These are phyloP conservation scores for Proteles cristata DNA, from an alignment of 2,113 vertebrate species.

Conservation along the genomic window DNA sequence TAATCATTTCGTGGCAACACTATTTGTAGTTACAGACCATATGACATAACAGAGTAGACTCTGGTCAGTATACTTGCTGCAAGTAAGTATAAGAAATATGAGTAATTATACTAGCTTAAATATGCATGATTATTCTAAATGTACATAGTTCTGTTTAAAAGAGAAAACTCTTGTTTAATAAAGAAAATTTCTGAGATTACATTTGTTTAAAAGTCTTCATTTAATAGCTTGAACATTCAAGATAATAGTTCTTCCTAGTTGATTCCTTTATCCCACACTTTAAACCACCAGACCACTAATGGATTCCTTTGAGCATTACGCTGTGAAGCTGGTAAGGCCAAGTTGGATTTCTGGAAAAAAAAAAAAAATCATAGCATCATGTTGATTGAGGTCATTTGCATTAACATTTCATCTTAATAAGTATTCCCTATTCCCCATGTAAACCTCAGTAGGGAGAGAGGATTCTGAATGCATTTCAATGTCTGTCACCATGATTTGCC, in stretches of 20 bases:
- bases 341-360: constrained; percentile 50
- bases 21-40: neutral
- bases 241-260: constrained; percentile 35
- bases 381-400: constrained; percentile 75
- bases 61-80: neutral
- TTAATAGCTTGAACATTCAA: neutral
- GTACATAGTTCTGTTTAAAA: neutral
- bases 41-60: neutral
- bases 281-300: constrained; percentile 19
- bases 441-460: constrained; percentile 28
- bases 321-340: constrained; percentile 57
- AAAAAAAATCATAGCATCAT: constrained; percentile 68
- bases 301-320: constrained; percentile 59
- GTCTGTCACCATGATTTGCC: neutral
- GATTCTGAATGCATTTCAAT: constrained; percentile 41
- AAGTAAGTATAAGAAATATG: neutral
- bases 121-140: neutral
- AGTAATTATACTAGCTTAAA: neutral
- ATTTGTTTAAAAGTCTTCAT: neutral
- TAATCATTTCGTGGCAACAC: neutral
- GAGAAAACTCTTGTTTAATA: neutral
- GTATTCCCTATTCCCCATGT: constrained; percentile 28
- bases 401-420: constrained; percentile 76
- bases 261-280: constrained; percentile 55
- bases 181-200: neutral